phyloP scores from a whole-genome alignment of 2,113 vertebrate species.

The Clinocottus analis region DNA sequence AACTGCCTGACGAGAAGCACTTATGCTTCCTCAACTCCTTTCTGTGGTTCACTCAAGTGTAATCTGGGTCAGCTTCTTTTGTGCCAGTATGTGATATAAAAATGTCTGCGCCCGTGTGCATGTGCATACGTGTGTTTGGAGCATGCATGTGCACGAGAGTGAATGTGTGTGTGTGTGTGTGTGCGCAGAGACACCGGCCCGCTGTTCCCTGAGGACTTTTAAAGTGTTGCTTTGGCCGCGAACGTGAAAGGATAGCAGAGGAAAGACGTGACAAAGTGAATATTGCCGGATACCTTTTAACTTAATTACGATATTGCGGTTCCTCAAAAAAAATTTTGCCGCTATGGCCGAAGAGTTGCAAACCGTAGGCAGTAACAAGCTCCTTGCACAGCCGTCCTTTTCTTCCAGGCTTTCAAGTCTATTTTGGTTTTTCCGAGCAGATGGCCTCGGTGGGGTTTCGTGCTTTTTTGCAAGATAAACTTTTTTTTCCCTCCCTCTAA shows the following conservation, averaged over 20 bases:
- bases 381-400: neutral
- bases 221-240: conserved; percentile 30
- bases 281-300: conserved; percentile 3
- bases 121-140: neutral
- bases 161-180: neutral
- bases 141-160: conserved; percentile 10
- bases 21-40: neutral
- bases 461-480: conserved; percentile 30
- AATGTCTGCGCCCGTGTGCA: neutral
- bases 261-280: conserved; percentile 8
- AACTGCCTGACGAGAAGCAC: neutral
- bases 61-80: conserved; percentile 67
- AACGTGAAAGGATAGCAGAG: conserved; percentile 28
- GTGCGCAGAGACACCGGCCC: conserved; percentile 20
- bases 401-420: conserved; percentile 18
- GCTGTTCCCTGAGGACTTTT: conserved; percentile 18
- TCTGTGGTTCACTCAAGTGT: conserved; percentile 32
- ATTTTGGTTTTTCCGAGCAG: conserved; percentile 37
- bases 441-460: conserved; percentile 42
- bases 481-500: conserved; percentile 14
- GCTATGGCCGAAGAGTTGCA: neutral
- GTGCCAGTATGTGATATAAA: conserved; percentile 16
- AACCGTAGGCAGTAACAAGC: neutral
- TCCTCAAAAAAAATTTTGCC: neutral
- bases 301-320: neutral